Conservation (phyloP, 1,140 invertebrate species). For the Anastrepha ludens region DNA sequence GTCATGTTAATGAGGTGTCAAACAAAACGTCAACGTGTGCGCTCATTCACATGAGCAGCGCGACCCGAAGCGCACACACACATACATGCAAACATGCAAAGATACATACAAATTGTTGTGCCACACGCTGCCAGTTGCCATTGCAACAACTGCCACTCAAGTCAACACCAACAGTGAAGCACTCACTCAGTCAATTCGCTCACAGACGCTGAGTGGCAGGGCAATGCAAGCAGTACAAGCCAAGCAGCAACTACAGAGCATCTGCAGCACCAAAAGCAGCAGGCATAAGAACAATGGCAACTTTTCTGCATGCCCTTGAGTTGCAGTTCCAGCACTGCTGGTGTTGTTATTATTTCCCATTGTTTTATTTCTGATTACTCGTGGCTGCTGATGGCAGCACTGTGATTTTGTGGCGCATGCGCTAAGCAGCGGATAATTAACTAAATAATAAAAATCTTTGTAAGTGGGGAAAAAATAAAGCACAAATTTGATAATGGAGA, state of each 20-base stretch:
- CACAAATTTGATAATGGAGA: no score
- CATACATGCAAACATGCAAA: neutral
- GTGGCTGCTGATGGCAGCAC: neutral
- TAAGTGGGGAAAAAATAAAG: no score
- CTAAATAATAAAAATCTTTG: neutral
- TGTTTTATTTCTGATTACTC: neutral
- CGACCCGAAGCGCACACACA: slow-evolving; percentile 1
- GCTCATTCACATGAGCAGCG: slow-evolving; percentile 45
- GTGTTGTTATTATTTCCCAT: neutral
- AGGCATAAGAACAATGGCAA: slow-evolving; percentile 27
- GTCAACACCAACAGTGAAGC: slow-evolving; percentile 40
- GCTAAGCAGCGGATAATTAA: slow-evolving; percentile 4
- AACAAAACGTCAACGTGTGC: slow-evolving; percentile 45
- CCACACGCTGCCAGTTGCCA: neutral
- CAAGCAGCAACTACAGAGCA: neutral
- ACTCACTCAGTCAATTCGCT: neutral
- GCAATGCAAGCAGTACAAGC: neutral
- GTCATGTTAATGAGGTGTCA: slow-evolving; percentile 52
- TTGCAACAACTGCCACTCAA: slow-evolving; percentile 45
- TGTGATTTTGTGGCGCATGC: slow-evolving; percentile 17
- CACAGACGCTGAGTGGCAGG: slow-evolving; percentile 22
- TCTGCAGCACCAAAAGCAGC: neutral
- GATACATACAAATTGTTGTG: neutral
- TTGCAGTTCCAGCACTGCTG: neutral
- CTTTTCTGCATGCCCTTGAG: slow-evolving; percentile 46